Evolutionary conservation across 2,797 vertebrate genomes (phyloP).

Genomic region (Tenualosa thibaudeaui): DNA sequence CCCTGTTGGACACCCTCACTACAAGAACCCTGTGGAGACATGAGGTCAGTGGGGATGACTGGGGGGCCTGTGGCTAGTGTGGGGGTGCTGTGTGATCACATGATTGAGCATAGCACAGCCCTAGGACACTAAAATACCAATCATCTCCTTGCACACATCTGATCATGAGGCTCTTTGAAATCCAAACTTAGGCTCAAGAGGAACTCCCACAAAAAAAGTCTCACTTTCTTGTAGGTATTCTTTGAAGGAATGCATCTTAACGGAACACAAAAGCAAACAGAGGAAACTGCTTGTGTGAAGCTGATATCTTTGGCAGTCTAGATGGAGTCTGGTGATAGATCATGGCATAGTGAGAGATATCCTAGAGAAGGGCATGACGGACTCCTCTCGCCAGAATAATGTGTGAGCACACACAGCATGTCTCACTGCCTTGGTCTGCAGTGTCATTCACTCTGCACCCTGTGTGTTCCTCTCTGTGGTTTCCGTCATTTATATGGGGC

Average conservation of each 20-base stretch:
- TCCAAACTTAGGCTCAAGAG: neutral
- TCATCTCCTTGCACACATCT: neutral
- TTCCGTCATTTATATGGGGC: neutral
- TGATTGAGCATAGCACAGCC: neutral
- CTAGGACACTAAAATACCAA: neutral
- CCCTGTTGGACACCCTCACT: neutral
- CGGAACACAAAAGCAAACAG: too few species aligned
- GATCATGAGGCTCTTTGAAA: neutral
- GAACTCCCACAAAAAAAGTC: neutral
- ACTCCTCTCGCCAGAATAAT: neutral
- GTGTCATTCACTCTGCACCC: neutral
- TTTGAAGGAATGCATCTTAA: too few species aligned
- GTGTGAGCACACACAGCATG: neutral
- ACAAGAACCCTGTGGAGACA: neutral
- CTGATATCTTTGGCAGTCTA: too few species aligned
- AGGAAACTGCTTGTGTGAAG: too few species aligned
- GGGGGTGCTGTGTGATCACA: too few species aligned
- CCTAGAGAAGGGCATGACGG: too few species aligned
- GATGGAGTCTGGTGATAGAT: too few species aligned
- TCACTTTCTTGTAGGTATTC: neutral
- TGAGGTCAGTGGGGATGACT: neutral
- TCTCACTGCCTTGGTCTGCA: neutral
- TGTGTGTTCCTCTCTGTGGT: neutral
- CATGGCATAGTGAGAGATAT: too few species aligned
- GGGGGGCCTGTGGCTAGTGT: neutral